Evolutionary conservation across 2,113 vertebrate species (phyloP), one percentile per base, ranked within the genome.

Genomic region (Oncorhynchus masou): DNA sequence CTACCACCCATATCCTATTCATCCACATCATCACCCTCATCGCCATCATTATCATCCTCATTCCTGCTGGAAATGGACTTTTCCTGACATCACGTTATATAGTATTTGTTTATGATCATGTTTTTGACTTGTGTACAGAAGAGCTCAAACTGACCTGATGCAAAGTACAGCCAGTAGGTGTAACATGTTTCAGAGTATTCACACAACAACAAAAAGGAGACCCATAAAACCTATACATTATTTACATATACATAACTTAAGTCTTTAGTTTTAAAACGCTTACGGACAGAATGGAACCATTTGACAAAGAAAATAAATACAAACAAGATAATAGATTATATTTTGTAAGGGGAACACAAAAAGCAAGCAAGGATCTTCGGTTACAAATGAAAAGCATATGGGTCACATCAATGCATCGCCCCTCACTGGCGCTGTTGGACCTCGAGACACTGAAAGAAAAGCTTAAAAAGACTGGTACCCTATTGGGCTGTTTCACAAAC

Each of bases 211-310:
- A 87, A 83, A 87, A 80, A 87, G 68, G 74, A 85, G 45, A 77
- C 25, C 15, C 45, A 68, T 51, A 70, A 70, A 76, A 81, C 87
- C 83, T 91, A 85, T 91, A 92, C 91, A 93, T 71, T 82, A 88
- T 91, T 81, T 92, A 91, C 89, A 94, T 86, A 93, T 88, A 92
- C 82, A 93, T 93, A 94, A 94, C 91, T 94, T 94, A 93, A 87
- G 80, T 85, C 84, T 85, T 91, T 79, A 78, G 76, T 73, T 71
- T 88, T 85, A n/a, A n/a, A 82, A 91, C 88, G 90, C 88, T 91
- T 91, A 91, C 87, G 90, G 83, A 84, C 81, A 82, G 82, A 88
- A 90, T 79, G 84, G 86, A 90, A 91, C 86, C 64, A 80, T 85
- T 85, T 88, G 87, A 93, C 89, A 88, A 85, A 65, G 79, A 88